Base-by-base conservation (phyloP, 2,888 invertebrate genomes). In the Parthenolecanium corni region DNA sequence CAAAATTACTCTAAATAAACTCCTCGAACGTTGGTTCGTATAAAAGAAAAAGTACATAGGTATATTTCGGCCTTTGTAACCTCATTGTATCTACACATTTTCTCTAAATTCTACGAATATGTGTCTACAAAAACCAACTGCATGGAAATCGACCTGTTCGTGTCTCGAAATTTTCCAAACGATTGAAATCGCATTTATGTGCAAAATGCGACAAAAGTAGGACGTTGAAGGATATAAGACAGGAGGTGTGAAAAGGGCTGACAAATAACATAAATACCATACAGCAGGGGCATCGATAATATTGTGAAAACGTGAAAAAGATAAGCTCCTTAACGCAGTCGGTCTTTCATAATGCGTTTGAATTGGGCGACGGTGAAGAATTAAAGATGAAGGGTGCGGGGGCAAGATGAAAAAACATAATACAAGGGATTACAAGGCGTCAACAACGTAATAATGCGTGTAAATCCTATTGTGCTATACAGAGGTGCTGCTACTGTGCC, bases 391-490 rank as follows among this genome's bases (percentile, higher is more conserved):
- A 6, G 14, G n/a, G n/a, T n/a, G 21, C 23, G 14, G 31, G 6
- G 31, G n/a, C 1, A 14, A 38, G 38, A 25, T 52, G 12, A 31
- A 36, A 52, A 52, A 52, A 52, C 31, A 31, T 31, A 36, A 38
- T 38, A 25, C 5, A 14, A 38, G 38, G 49, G 58, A 58, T 58
- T 58, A 58, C 58, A 20, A 58, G 58, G 58, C 58, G 58, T 58
- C 58, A 58, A 58, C 58, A 20, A 58, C 58, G 58, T 58, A 58
- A 58, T 58, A 58, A 58, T 38, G 58, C 58, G 58, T 23, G 51
- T 58, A 58, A 58, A 58, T 58, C 58, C 58, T 49, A 58, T 58
- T 58, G 58, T 58, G 58, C 38, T 47, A 36, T 58, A 6, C 31
- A 31, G 31, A 31, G 9, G 31, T 9, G 58, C 47, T 47, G 58